Evolutionary conservation across 1,140 invertebrate genomes (phyloP), one percentile per base, ranked within the genome.

Genomic region (Drosophila bocqueti): DNA sequence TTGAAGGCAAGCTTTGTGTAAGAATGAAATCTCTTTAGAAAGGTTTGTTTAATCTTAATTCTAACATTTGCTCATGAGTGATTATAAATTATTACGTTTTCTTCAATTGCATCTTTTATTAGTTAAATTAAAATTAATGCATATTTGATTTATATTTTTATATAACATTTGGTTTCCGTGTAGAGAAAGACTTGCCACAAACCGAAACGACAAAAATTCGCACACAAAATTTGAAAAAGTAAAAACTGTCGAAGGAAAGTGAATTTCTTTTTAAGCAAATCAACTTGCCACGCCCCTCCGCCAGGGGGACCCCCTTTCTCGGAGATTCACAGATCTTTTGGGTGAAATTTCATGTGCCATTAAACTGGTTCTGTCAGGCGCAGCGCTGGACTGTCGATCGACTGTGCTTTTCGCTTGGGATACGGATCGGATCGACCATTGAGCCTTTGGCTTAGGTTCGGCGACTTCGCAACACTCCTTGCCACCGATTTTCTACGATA

Each of bases 221-320:
- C 62, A 76, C 61, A 76, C 49, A 69, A 59, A 73, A 63, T 84
- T 76, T 81, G 81, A 80, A 79, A 80, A 80, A 60, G 76, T 69
- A 81, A 78, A 55, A 78, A 74, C 55, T 55, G 65, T 59, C 79
- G 62, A 89, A 89, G 84, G 85, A 89, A 89, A 89, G 84, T 89
- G 84, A 89, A 89, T 89, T 89, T 89, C 85, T 89, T 89, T 87
- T 77, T 90, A 89, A 89, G 85, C 84, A 89, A 89, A 90, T 90
- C 84, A 90, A 85, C 85, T 79, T 84, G 84, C 85, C 75, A 83
- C 78, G 73, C 82, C 84, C 45, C 80, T 54, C 54, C 8, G 40
- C 68, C 54, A 34, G 3, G 13, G 1, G 45, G 10, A n/a, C 10
- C 36, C 45, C 34, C 5, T 8, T 7, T n/a, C 73, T 54, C 21